These are phyloP conservation scores for Pandion haliaetus DNA, from an alignment of 2,113 vertebrate species.

Conservation along the genomic window DNA sequence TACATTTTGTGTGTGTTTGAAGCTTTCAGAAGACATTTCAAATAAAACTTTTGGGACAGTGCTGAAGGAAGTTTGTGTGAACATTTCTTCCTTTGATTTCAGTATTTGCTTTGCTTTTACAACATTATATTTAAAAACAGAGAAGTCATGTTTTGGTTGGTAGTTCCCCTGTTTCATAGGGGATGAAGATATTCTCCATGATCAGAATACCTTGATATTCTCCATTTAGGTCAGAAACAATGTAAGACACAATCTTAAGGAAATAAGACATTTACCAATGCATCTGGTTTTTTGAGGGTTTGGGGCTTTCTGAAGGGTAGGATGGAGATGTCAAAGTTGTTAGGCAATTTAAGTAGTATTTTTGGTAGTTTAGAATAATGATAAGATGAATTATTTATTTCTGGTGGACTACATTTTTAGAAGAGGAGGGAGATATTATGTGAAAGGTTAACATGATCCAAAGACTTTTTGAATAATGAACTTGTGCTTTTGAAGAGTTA, in stretches of 20 bases:
- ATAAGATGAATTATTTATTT: not conserved
- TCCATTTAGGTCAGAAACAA: not conserved
- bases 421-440: not conserved
- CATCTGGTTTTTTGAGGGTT: not conserved
- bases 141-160: not conserved
- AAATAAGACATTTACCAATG: not conserved
- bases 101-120: not conserved
- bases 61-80: not conserved
- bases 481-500: not conserved
- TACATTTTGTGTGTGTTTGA: not conserved
- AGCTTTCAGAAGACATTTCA: not conserved
- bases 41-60: not conserved
- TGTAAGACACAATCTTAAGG: not conserved
- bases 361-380: not conserved
- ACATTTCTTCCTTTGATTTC: not conserved
- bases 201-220: not conserved
- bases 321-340: not conserved
- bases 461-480: not conserved
- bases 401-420: not conserved
- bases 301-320: not conserved
- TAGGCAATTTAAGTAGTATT: not conserved
- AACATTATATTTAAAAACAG: not conserved
- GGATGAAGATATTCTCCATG: not conserved
- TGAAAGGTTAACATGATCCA: not conserved
- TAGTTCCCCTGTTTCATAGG: not conserved